A percentile compares a stretch with the other conserved stretches of the same genome.
Evolutionary conservation across 2,888 invertebrate genomes (phyloP).

Genomic region (Meiosimyza decipiens): DNA sequence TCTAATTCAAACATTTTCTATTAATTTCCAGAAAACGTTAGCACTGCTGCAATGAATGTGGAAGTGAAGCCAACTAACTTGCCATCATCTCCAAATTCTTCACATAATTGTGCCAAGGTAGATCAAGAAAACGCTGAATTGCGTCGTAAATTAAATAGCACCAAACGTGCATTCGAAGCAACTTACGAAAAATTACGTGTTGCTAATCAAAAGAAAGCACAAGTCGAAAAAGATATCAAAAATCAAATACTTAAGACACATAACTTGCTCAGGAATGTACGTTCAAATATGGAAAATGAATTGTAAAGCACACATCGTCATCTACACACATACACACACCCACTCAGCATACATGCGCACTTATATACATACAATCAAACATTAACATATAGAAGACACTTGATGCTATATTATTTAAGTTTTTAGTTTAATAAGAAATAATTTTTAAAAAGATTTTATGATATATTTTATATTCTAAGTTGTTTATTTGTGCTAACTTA

Average conservation of each 20-base stretch:
- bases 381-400: conserved; percentile 6
- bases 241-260: conserved; percentile 84
- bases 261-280: conserved; percentile 79
- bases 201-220: conserved; percentile 83
- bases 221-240: conserved; percentile 85
- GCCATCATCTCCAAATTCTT: conserved; percentile 2
- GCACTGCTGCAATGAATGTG: not conserved
- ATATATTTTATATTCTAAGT: not conserved
- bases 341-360: conserved; percentile 32
- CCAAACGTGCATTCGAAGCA: conserved; percentile 80
- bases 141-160: conserved; percentile 76
- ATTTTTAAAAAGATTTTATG: not conserved
- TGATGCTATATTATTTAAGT: not conserved
- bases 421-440: not conserved
- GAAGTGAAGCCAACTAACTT: conserved; percentile 7
- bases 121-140: conserved; percentile 78
- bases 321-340: not conserved
- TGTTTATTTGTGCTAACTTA: not conserved
- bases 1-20: too few species aligned
- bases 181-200: conserved; percentile 80
- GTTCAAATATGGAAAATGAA: conserved; percentile 76
- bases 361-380: conserved; percentile 33
- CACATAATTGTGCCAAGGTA: conserved; percentile 67
- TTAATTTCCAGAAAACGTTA: not conserved
- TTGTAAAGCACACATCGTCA: conserved; percentile 40